Evolutionary conservation across 2,113 vertebrate species (phyloP), one percentile per base, ranked within the genome.

Genomic region (Dendrocopos noguchii): DNA sequence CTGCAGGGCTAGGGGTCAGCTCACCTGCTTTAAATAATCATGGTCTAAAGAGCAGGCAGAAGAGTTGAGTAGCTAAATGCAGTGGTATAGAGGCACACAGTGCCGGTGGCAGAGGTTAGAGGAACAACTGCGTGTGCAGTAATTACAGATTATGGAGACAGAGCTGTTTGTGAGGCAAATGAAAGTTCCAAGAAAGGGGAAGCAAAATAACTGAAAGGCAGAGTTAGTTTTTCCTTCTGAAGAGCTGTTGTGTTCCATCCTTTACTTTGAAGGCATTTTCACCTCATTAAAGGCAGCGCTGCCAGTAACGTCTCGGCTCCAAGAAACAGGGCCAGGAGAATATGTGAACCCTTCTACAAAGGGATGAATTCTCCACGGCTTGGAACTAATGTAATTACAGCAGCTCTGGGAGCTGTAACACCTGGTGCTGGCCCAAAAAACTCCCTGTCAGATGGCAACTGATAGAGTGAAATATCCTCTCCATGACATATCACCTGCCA

Each of bases 21-120:
- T 81, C 79, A 68, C 72, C 39, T 20, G 4, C 91, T 95, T 91
- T 71, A 91, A 88, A 92, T 90, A 93, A 92, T 78, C 76, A 31
- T 59, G 57, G 56, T 67, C 85, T 84, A 88, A 93, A 84, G 82
- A 93, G 53, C 12, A 3, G 53, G 28, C 42, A 53, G 52, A 94
- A 50, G 28, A 82, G 44, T 4, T 60, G 78, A 93, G 66, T 88
- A 83, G 39, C 85, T 73, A 44, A 84, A 53, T 85, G 60, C 66
- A 52, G 0, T 64, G 67, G 53, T 72, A 31, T 12, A 61, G 22
- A 31, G 46, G 59, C 68, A 61, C 2, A 8, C 39, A 29, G 56
- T 8, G 15, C 42, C n/a, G 47, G 66, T 66, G 73, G 42, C 80
- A 84, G 92, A 87, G 92, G 68, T 93, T 93, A 88, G n/a, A 52